Base-by-base conservation (phyloP, 1,140 invertebrate genomes). In the Thaumatotibia leucotreta region DNA sequence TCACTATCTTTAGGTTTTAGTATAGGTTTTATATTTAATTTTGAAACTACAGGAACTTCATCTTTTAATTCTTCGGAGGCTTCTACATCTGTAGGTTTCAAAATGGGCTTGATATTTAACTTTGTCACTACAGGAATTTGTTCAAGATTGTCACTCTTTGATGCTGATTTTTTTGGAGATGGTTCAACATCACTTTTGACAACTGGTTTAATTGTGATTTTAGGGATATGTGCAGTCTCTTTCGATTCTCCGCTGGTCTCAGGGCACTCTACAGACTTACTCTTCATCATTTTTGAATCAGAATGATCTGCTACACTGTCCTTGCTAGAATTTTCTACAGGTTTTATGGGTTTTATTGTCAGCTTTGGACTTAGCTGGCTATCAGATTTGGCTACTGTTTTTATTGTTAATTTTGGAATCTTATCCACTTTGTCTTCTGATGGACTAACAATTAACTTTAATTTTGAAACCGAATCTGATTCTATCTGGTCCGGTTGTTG, bases 1-100 rank as follows among this genome's bases (percentile, higher is more conserved):
- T 87, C 84, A 83, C 80, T 86, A 84, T 87, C 80, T 75, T 88
- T 89, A 86, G 88, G 87, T 71, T 86, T 88, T 73, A 88, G 62
- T 74, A 89, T 74, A 76, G 86, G 84, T 82, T 89, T 91, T 69
- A 91, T 91, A 83, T 88, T 89, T 79, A 89, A 77, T 83, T 91
- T 91, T 80, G 86, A 87, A 77, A 89, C 82, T 83, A 89, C 84
- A 87, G 88, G 88, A 85, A 89, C 81, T 83, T 84, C 86, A 49
- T 83, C 76, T 58, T 86, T 83, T 50, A 77, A 65, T 73, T 63
- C 72, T 62, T 84, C 79, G 65, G 79, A 72, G 66, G 71, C 67
- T 72, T 87, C 81, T 66, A 69, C 75, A 74, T 72, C 86, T 72
- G 73, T 69, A 74, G 86, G 89, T 77, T 86, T 91, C 58, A 88